phyloP scores from a whole-genome alignment of 2,113 vertebrate species.

The Epinephelus lanceolatus region DNA sequence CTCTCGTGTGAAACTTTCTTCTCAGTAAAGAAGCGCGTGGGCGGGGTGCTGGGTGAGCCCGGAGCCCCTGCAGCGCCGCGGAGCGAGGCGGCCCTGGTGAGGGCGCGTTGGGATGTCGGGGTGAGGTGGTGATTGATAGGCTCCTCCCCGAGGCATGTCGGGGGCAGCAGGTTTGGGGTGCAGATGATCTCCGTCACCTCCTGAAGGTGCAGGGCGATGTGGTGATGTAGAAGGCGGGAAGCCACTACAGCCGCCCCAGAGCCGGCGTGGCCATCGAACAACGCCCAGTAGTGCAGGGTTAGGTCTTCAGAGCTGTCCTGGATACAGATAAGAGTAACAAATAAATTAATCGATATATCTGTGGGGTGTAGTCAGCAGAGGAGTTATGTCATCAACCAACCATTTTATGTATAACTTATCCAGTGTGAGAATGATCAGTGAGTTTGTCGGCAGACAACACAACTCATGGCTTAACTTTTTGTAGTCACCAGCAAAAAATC shows the following conservation, averaged over 20 bases:
- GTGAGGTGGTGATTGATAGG: conserved; percentile 80
- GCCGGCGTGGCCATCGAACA: conserved; percentile 97
- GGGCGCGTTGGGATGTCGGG: conserved; percentile 83
- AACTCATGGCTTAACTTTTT: neutral
- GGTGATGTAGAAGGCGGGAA: conserved; percentile 92
- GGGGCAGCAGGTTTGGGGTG: conserved; percentile 85
- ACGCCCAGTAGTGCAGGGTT: conserved; percentile 93
- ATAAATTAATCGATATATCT: neutral
- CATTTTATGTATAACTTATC: neutral
- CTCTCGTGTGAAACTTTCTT: conserved; percentile 97
- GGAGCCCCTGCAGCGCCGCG: conserved; percentile 91
- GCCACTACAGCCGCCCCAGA: conserved; percentile 93
- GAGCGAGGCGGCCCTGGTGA: conserved; percentile 92
- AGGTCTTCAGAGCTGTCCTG: conserved; percentile 85
- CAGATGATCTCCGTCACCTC: conserved; percentile 92
- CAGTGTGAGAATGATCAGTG: neutral
- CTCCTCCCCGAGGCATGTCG: conserved; percentile 94
- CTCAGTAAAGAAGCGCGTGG: conserved; percentile 95
- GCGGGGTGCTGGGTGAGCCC: conserved; percentile 90
- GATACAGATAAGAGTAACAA: neutral
- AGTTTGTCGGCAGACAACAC: neutral
- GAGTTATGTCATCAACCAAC: neutral
- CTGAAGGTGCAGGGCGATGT: conserved; percentile 93
- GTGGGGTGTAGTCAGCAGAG: neutral
- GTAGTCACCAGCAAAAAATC: neutral